Evolutionary conservation across 2,113 vertebrate species (phyloP).

Genomic region (Parotia lawesii): DNA sequence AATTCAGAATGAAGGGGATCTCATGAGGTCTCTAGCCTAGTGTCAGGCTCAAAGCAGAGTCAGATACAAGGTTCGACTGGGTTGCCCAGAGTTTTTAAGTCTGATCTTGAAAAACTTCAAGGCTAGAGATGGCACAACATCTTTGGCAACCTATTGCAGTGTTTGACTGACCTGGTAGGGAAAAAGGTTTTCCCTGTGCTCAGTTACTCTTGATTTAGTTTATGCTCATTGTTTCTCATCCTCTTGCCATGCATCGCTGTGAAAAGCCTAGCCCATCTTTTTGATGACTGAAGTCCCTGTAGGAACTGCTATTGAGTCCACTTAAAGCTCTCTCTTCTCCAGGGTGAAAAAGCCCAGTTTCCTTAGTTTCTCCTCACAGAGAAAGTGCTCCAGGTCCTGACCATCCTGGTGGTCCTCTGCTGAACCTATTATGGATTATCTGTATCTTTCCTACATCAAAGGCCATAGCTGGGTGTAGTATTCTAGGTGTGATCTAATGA

Average conservation of each 20-base stretch:
- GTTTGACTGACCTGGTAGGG: not conserved
- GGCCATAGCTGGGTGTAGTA: not conserved
- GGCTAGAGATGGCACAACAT: not conserved
- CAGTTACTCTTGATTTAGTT: not conserved
- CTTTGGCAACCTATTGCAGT: not conserved
- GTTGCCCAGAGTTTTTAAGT: not conserved
- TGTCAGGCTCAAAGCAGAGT: not conserved
- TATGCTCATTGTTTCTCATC: not conserved
- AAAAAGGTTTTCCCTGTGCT: not conserved
- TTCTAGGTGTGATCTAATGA: not conserved
- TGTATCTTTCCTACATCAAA: rapidly evolving
- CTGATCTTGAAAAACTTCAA: not conserved
- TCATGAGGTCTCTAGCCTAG: not conserved
- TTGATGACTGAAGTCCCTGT: not conserved
- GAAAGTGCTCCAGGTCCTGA: not conserved
- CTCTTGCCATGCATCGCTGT: not conserved
- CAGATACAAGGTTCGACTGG: not conserved
- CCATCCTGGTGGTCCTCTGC: not conserved
- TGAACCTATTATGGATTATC: not conserved
- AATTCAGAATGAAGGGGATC: not conserved
- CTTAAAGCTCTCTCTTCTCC: not conserved
- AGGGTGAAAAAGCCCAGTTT: not conserved
- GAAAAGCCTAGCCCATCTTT: not conserved
- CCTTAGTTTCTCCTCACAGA: not conserved
- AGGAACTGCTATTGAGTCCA: not conserved